Evolutionary conservation across 2,888 invertebrate genomes (phyloP).

Genomic region (Acrobeloides nanus): DNA sequence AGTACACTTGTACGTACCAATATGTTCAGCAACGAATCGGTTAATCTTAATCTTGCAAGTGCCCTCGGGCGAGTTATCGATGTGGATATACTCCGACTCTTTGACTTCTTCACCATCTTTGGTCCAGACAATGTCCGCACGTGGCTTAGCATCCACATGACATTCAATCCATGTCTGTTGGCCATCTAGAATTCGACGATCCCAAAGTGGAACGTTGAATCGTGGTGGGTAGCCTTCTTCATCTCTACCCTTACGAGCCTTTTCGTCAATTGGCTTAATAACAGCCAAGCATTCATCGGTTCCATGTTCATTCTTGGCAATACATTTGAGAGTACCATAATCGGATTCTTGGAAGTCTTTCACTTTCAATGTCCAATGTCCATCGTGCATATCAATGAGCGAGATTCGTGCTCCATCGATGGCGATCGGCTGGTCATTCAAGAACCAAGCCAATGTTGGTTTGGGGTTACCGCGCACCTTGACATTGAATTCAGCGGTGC

Average conservation of each 20-base stretch:
- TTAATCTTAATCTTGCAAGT: conserved; percentile 45
- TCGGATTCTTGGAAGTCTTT: conserved; percentile 67
- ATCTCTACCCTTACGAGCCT: conserved; percentile 23
- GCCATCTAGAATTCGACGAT: conserved; percentile 55
- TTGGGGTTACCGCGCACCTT: conserved; percentile 56
- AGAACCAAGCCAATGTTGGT: conserved; percentile 56
- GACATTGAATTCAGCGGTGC: conserved; percentile 62
- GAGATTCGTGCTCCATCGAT: conserved; percentile 30
- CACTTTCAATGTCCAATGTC: conserved; percentile 72
- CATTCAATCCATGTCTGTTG: conserved; percentile 50
- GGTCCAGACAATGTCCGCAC: conserved; percentile 25
- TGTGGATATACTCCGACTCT: conserved; percentile 31
- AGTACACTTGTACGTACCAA: conserved; percentile 63
- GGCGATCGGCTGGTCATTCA: conserved; percentile 37
- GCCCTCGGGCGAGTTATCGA: conserved; percentile 47
- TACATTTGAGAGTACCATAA: conserved; percentile 62
- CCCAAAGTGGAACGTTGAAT: conserved; percentile 70
- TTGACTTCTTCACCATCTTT: conserved; percentile 18
- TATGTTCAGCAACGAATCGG: conserved; percentile 55
- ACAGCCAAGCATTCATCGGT: conserved; percentile 59
- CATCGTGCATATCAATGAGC: conserved; percentile 60
- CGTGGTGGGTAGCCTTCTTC: conserved; percentile 63
- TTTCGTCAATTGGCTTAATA: conserved; percentile 25
- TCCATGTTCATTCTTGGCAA: conserved; percentile 70
- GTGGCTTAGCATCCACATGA: conserved; percentile 52